Evolutionary conservation across 2,888 invertebrate species (phyloP), one percentile per base, ranked within the genome.

Genomic region (Tetanocera ferruginea): DNA sequence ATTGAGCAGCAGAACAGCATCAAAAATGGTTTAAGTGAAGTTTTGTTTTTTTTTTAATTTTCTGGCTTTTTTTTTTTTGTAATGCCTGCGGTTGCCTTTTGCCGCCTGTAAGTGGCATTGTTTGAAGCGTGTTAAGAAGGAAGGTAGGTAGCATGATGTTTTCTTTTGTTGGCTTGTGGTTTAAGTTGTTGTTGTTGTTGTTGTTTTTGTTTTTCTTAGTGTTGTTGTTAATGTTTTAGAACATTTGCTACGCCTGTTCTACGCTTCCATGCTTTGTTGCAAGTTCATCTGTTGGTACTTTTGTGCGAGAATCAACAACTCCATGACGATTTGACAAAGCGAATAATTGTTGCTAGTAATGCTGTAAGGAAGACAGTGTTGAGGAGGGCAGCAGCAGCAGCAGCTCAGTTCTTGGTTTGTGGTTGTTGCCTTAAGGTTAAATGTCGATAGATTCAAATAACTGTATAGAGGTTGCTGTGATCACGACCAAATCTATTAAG

Each of bases 171-270:
- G 57, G 25, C 23, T 60, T 60, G 11, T 19, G 57, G 25, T 52
- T n/a, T n/a, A n/a, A n/a, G 8, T 8, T 52, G 52, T 6, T 52
- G 52, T 52, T 52, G 4, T 52, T 66, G 31, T 37, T 23, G 49
- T 31, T 17, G n/a, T 51, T 28, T 9, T 49, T 70, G 49, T 6
- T 70, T 49, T 52, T 70, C 25, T 52, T 70, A 11, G 19, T 66
- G 31, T 70, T 9, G 25, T 23, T 31, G 71, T 23, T 71, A 52
- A 71, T 71, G 70, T 28, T 71, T 71, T 31, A 71, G 70, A 51
- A 71, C 55, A 71, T 71, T 71, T 9, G 52, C 28, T 71, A 71
- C 71, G 71, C 71, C 52, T 71, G 71, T 55, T 34, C n/a, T 11
- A n/a, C 28, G 37, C 28, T 43, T 28, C 52, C n/a, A 5, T 14